Base-by-base conservation (phyloP, 2,888 invertebrate genomes). In the Cremastinae sp. region DNA sequence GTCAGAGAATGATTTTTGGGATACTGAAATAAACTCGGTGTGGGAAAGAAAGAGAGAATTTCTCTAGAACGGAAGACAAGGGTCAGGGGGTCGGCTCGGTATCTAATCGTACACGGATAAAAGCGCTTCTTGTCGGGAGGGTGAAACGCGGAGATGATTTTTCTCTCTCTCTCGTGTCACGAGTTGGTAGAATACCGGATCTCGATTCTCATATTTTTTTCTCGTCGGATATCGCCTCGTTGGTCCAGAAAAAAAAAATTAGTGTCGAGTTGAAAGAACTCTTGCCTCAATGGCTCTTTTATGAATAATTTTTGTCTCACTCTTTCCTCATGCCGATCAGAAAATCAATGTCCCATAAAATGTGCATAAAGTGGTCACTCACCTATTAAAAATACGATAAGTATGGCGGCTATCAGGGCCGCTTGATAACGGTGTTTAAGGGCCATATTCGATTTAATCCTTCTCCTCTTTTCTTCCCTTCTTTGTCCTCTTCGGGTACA, bases 61-160 rank as follows among this genome's bases (percentile, higher is more conserved):
- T 59, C 61, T 70, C 36, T 83, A 73, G 82, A 81, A 79, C 84
- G 85, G 84, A 86, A 84, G 84, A 74, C 83, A 79, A 47, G 84
- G 84, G 86, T 88, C 87, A 85, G 74, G 74, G 79, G 88, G 86
- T 87, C 85, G 81, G 73, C 68, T 76, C 78, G 77, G 74, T 88
- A 88, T 88, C 88, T 88, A 87, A 88, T 88, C 88, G 49, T 72
- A 74, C 66, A 64, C 78, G 83, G 85, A 87, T 87, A 87, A 87
- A 85, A 79, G 80, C 78, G 74, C 68, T 78, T 82, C 81, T 82
- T 82, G 82, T 87, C 77, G 78, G 72, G 82, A 83, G 82, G 83
- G 83, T 78, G 83, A 82, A 76, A 76, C 61, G 69, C 81, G 84
- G 83, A 84, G 53, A 61, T 53, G 16, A 59, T 70, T 70, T 61